phyloP scores from a whole-genome alignment of 2,888 invertebrate species.

The Netelia virgata region DNA sequence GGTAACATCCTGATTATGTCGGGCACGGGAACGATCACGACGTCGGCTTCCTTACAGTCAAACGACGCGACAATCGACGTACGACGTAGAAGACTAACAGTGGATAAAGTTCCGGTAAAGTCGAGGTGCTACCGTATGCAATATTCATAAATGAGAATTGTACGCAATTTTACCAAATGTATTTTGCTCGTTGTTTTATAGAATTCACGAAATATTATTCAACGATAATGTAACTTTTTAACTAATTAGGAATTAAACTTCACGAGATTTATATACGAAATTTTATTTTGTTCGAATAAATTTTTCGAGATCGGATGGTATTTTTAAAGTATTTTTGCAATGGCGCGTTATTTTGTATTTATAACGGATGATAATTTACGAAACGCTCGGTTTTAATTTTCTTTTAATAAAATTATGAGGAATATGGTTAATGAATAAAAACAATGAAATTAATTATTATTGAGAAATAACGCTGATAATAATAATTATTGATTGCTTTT shows the following conservation, averaged over 20 bases:
- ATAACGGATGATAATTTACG: too few relatives aligned
- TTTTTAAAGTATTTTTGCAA: too few relatives aligned
- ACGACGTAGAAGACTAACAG: not conserved
- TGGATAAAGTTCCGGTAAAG: not conserved
- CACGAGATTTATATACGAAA: not conserved
- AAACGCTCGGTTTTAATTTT: too few relatives aligned
- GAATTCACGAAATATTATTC: not conserved
- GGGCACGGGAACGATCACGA: too few relatives aligned
- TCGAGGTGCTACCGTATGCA: not conserved
- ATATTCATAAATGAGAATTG: not conserved
- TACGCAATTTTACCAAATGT: not conserved
- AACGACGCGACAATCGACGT: too few relatives aligned
- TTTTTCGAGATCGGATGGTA: not conserved
- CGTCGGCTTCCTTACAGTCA: too few relatives aligned
- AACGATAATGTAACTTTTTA: too few relatives aligned
- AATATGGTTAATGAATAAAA: not conserved
- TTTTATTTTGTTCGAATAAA: not conserved
- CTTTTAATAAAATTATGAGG: not conserved
- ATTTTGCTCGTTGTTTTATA: not conserved
- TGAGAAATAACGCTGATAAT: too few relatives aligned
- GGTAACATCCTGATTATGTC: too few relatives aligned
- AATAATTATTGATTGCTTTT: not conserved
- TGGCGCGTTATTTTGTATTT: too few relatives aligned
- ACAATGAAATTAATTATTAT: too few relatives aligned
- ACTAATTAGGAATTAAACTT: too few relatives aligned